phyloP scores from a whole-genome alignment of 23 tunicate species.

The Styela clava region DNA sequence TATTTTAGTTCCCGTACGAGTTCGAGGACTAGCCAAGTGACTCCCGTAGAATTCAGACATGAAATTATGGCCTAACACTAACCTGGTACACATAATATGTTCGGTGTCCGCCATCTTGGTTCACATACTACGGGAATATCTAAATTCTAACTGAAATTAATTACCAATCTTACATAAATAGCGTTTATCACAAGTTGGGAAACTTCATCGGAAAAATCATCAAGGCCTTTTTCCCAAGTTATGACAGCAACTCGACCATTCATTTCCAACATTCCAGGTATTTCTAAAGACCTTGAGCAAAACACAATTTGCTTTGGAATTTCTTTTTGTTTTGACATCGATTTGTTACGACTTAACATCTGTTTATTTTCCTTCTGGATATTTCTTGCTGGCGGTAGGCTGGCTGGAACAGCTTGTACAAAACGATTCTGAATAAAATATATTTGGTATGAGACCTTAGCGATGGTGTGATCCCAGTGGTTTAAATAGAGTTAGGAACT shows the following conservation, averaged over 20 bases:
- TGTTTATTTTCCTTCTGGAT: constrained; percentile 7
- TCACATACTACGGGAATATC: no score
- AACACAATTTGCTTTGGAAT: constrained; percentile 3
- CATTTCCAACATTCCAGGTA: constrained; percentile 59
- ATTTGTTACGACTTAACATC: neutral
- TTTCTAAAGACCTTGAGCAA: constrained; percentile 42
- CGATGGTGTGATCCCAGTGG: no score
- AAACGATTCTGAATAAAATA: constrained; percentile 55
- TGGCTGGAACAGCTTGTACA: neutral
- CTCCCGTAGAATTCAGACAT: no score
- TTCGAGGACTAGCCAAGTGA: no score
- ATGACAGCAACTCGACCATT: constrained; percentile 49
- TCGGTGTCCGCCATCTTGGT: no score
- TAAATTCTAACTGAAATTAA: neutral
- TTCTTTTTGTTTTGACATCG: neutral
- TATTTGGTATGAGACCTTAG: no score
- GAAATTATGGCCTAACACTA: no score
- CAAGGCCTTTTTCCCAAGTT: constrained; percentile 78
- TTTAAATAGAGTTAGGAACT: no score
- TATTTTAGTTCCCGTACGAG: neutral
- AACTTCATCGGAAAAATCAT: constrained; percentile 63
- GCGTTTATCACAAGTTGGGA: constrained; percentile 43
- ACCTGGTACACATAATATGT: no score
- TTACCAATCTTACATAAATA: constrained; percentile 44
- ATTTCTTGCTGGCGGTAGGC: neutral